Evolutionary conservation across 2,797 vertebrate species (phyloP).

Genomic region (Leptodactylus fallax): DNA sequence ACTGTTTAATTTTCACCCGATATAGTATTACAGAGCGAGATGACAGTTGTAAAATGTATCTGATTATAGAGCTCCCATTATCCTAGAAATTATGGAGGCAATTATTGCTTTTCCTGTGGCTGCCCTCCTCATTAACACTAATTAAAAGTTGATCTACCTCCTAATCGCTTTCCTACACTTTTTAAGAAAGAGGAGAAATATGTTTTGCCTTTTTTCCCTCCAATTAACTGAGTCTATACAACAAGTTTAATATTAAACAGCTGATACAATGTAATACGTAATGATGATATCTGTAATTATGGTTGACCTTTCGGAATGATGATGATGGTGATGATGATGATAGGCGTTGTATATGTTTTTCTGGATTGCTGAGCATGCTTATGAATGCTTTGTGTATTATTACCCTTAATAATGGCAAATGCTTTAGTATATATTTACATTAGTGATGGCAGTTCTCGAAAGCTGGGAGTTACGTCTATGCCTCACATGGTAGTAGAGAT

Average conservation of each 20-base stretch:
- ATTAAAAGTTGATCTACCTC: slow-evolving; percentile 64
- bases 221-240: slow-evolving; percentile 60
- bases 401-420: slow-evolving; percentile 20
- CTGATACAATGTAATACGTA: slow-evolving; percentile 48
- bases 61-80: slow-evolving; percentile 61
- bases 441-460: neutral
- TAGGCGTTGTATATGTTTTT: slow-evolving; percentile 45
- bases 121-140: slow-evolving; percentile 65
- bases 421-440: slow-evolving; percentile 37
- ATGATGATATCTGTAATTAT: slow-evolving; percentile 55
- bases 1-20: slow-evolving; percentile 45
- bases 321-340: slow-evolving; percentile 26
- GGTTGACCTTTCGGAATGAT: slow-evolving; percentile 48
- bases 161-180: slow-evolving; percentile 60
- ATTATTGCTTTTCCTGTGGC: slow-evolving; percentile 63
- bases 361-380: slow-evolving; percentile 18
- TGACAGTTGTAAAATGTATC: slow-evolving; percentile 62
- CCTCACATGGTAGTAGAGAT: too few species aligned
- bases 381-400: slow-evolving; percentile 18
- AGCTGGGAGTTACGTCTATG: neutral
- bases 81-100: slow-evolving; percentile 59
- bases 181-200: slow-evolving; percentile 57
- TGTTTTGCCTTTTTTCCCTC: slow-evolving; percentile 56
- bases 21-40: slow-evolving; percentile 43
- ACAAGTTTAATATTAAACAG: slow-evolving; percentile 63